Evolutionary conservation across 2,113 vertebrate genomes (phyloP), one percentile per base, ranked within the genome.

Genomic region (Odocoileus hemionus): DNA sequence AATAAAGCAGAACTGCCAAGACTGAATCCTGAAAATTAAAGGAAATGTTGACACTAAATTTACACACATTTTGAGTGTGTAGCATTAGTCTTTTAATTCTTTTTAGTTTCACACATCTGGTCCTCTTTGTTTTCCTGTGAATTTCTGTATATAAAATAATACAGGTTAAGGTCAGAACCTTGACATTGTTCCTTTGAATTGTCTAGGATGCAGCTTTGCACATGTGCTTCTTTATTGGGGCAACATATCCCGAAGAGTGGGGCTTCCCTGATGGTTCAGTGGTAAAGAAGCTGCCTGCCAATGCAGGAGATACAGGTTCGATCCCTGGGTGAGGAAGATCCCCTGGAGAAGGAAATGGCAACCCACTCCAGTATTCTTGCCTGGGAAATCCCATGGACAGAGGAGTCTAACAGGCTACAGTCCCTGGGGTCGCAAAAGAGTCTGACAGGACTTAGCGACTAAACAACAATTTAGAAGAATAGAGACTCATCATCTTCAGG

Each of bases 61-160:
- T 92, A 85, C 45, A 96, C n/a, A 82, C 50, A 83, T 85, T 96
- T 82, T 52, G 23, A 36, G 74, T 82, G 47, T 60, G 80, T 36
- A 93, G 54, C 60, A 91, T 95, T 95, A 95, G 95, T 89, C 80
- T 67, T 92, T 52, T 64, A 43, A 92, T 96, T 89, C 47, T 92
- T 60, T 94, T 70, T 86, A 86, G 96, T 86, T 96, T 91, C 58
- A 95, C 78, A 86, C n/a, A 93, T 86, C 50, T 94, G 67, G 50
- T 78, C 16, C 39, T 88, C 54, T 94, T 94, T 55, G 26, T 58
- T 74, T 91, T 47, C 45, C 12, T 78, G 11, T 54, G 50, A 39
- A 80, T 95, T 97, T 90, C 25, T 43, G 76, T 58, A 33, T 54
- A 86, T 25, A 43, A 95, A 95, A 45, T 89, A 88, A 89, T 60